phyloP scores from a whole-genome alignment of 2,113 vertebrate species.

The Polypterus senegalus region DNA sequence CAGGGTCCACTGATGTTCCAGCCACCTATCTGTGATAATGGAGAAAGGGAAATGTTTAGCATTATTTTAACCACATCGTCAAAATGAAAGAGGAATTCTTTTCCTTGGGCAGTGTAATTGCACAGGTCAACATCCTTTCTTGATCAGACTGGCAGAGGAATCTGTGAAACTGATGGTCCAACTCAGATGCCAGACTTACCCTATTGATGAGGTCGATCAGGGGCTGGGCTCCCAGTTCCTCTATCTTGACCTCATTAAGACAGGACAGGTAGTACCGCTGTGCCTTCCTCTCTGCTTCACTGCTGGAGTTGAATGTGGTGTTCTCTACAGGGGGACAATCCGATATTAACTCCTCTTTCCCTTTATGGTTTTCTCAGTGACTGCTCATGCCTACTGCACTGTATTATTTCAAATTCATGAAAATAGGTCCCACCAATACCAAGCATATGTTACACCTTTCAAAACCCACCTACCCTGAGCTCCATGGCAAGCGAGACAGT shows the following conservation, averaged over 20 bases:
- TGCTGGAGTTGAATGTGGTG: constrained; percentile 83
- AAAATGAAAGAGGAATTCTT: neutral
- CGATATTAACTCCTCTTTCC: neutral
- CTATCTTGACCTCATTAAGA: constrained; percentile 76
- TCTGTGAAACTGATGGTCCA: neutral
- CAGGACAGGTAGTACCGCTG: constrained; percentile 90
- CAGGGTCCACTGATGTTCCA: constrained; percentile 86
- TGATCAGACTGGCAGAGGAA: no score
- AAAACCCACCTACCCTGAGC: no score
- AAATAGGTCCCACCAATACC: no score
- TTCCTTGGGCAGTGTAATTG: no score
- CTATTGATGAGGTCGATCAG: constrained; percentile 82
- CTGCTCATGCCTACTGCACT: no score
- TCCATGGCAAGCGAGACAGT: no score
- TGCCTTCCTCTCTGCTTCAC: constrained; percentile 86
- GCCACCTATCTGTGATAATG: constrained; percentile 65
- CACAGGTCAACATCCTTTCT: no score
- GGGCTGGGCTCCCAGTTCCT: constrained; percentile 80
- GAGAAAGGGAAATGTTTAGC: neutral
- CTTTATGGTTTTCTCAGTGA: no score
- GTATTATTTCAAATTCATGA: no score
- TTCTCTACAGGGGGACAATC: constrained; percentile 57
- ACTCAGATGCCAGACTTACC: constrained; percentile 38
- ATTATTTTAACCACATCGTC: neutral
- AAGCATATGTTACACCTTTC: no score